Evolutionary conservation across 2,797 vertebrate species (phyloP), one percentile per base, ranked within the genome.

Genomic region (Lemur catta): DNA sequence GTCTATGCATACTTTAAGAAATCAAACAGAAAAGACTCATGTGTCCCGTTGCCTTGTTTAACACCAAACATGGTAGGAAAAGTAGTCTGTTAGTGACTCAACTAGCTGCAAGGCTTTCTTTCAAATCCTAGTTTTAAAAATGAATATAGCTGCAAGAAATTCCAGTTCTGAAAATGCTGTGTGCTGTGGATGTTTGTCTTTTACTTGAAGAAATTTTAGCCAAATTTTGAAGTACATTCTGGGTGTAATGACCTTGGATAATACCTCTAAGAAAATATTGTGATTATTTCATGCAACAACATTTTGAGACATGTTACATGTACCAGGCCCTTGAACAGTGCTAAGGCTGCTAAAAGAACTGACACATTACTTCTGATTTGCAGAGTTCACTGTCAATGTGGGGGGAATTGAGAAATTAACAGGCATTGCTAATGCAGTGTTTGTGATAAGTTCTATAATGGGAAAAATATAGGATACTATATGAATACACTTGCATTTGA

Each of bases 61-160:
- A 91, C 33, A 96, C 85, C 95, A 95, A 95, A 97, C 46, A 89
- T 90, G 92, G 84, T 84, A 93, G 72, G 22, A 59, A 94, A 95
- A 92, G 14, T 10, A 82, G 24, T 41, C 57, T 84, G 17, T 71
- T 67, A 59, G 24, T 86, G 35, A 78, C 30, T 74, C 38, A 63
- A 69, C 30, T 59, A 67, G 41, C 65, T 90, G 89, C 67, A 90
- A 87, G 35, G 38, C 46, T 87, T 89, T 75, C 71, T 71, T 95
- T 97, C 88, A 91, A 93, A 96, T 72, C 41, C 63, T 80, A 55
- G 7, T 52, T 90, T 76, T 5, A 86, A 82, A 82, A 91, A 63
- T 78, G 35, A 89, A 71, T 63, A 59, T 52, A 87, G 33, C 35
- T n/a, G 26, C 74, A 30, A 80, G 84, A 92, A 92, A 94, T 80